Evolutionary conservation across 2,888 invertebrate species (phyloP), one percentile per base, ranked within the genome.

Genomic region (Hemithea aestivaria): DNA sequence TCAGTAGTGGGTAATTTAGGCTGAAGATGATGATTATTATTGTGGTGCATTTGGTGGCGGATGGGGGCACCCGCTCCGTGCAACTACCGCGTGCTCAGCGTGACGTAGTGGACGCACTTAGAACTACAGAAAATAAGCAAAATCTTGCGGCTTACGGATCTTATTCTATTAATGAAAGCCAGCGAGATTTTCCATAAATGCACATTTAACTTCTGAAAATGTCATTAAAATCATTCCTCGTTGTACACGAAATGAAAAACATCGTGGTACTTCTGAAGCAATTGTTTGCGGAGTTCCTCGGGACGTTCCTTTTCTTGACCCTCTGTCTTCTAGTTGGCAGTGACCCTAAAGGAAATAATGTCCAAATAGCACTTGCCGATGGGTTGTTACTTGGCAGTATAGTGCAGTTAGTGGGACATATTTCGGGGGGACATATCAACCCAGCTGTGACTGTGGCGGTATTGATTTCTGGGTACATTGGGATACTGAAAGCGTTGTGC

Each of bases 381-480:
- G 66, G 66, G 0, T 25, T 63, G 0, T 6, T 56, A 0, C 34
- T 66, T 4, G 53, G 55, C 5, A 52, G 57, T 1, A 12, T 66
- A 1, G 41, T 65, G 6, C 54, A 60, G 16, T 45, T 64, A n/a
- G 42, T 58, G 6, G 66, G 66, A 0, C 52, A 58, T 25, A 49
- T 66, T 0, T 66, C 65, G 4, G 66, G 69, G 0, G 57, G 54
- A 0, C 69, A 68, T 23, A 41, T 67, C 7, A 68, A 68, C 28
- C 68, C 68, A 0, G 68, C 69, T 7, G 44, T 68, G 2, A 68
- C 68, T 0, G 2, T 59, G 0, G 66, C 64, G 0, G 47, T 48
- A 6, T 9, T 62, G 7, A 39, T 62, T 4, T 58, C 56, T 32
- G 53, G 53, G 6, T 40, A 56, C 27, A 66, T 68, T n/a, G 62